Percentiles rank a stretch among this genome's conserved stretches.
Conservation (phyloP, 2,797 vertebrate species). For the Epinephelus awoara region DNA sequence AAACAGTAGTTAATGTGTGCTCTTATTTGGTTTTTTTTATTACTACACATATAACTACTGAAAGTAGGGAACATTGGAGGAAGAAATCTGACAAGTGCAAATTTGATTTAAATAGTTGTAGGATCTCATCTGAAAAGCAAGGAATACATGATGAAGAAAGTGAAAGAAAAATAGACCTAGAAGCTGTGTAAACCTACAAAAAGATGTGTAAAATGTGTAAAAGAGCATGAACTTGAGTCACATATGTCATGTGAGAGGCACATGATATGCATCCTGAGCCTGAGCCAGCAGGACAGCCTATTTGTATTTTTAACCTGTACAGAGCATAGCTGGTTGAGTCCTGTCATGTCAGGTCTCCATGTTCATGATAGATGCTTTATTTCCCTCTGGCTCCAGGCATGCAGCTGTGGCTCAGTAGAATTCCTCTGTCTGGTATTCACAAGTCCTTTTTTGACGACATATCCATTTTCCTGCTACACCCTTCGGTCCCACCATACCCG, state of each 20-base stretch:
- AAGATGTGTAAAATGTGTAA: neutral
- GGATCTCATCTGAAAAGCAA: neutral
- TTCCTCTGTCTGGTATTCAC: slow-evolving; percentile 44
- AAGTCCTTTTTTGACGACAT: slow-evolving; percentile 45
- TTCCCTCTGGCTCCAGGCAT: slow-evolving; percentile 53
- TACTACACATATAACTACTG: neutral
- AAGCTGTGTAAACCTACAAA: neutral
- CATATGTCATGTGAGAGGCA: neutral
- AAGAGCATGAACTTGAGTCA: slow-evolving; percentile 3
- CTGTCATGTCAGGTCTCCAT: slow-evolving; percentile 52
- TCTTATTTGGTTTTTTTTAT: neutral
- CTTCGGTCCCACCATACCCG: slow-evolving; percentile 33
- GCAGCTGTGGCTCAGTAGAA: slow-evolving; percentile 43
- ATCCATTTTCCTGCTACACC: slow-evolving; percentile 48
- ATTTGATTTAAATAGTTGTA: neutral
- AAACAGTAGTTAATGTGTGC: neutral
- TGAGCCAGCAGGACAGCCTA: slow-evolving; percentile 24
- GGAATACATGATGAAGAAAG: neutral
- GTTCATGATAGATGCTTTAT: slow-evolving; percentile 61
- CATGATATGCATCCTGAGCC: slow-evolving; percentile 14
- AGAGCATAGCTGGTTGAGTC: slow-evolving; percentile 38
- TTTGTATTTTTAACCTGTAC: slow-evolving; percentile 56
- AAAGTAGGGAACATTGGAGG: neutral
- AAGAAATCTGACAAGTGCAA: neutral
- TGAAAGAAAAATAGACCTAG: neutral